These are phyloP conservation scores for Lampropteryx suffumata DNA, from an alignment of 2,888 invertebrate species.

Conservation along the genomic window DNA sequence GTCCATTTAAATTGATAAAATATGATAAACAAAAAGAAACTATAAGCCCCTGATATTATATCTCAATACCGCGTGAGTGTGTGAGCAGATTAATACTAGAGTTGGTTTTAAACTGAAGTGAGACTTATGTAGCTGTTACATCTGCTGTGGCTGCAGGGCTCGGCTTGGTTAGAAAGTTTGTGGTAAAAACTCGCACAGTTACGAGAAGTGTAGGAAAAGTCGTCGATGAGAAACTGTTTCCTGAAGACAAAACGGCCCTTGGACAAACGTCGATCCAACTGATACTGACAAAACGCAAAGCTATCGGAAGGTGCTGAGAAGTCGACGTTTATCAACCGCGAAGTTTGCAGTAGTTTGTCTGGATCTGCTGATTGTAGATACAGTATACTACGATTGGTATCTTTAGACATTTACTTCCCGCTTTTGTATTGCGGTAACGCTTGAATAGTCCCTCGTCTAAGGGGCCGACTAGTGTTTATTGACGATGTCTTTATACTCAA, in stretches of 20 bases:
- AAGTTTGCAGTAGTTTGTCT: too few relatives aligned
- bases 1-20: too few relatives aligned
- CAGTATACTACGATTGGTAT: not conserved
- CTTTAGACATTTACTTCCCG: not conserved
- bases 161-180: conserved; percentile 37
- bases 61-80: too few relatives aligned
- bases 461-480: conserved; percentile 16
- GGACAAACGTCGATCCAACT: not conserved
- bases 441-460: not conserved
- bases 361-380: too few relatives aligned
- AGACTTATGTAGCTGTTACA: not conserved
- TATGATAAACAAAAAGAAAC: too few relatives aligned
- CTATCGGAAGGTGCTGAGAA: not conserved
- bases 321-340: too few relatives aligned
- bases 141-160: conserved; percentile 22
- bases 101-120: not conserved
- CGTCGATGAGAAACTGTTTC: conserved; percentile 43
- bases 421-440: not conserved
- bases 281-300: not conserved
- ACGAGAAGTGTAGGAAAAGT: conserved; percentile 51
- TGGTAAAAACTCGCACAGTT: conserved; percentile 48
- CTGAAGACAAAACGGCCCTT: conserved; percentile 24
- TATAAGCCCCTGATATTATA: too few relatives aligned
- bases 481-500: conserved; percentile 31
- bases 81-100: too few relatives aligned